Conservation (phyloP, 2,113 vertebrate genomes). For the Clinocottus analis region DNA sequence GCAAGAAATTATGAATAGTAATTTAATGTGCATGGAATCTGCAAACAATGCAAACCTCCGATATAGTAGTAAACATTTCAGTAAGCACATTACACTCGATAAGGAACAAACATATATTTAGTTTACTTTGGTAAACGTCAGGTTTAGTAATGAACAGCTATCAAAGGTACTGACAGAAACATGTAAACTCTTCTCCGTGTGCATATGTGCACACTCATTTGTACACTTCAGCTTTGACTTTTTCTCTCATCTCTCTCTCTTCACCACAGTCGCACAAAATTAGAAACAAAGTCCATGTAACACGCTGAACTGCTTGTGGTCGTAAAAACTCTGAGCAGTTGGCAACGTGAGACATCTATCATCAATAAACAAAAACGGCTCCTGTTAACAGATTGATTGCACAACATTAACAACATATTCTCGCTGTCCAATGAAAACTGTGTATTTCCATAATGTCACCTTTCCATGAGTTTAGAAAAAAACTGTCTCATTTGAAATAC, state of each 20-base stretch:
- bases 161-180: conserved; percentile 1
- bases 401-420: not conserved
- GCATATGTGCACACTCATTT: not conserved
- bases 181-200: conserved; percentile 21
- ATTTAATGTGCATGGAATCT: conserved; percentile 13
- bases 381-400: conserved; percentile 45
- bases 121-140: not conserved
- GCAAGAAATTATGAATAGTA: not conserved
- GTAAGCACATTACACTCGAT: not conserved
- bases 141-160: conserved; percentile 14
- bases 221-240: not conserved
- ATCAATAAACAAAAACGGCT: conserved; percentile 33
- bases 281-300: not conserved
- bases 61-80: not conserved
- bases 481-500: not conserved
- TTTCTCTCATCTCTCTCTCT: conserved; percentile 15
- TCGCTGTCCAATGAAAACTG: not conserved
- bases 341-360: conserved; percentile 25
- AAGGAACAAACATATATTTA: conserved; percentile 11
- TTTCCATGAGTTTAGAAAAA: not conserved
- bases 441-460: conserved; percentile 1
- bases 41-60: conserved; percentile 14
- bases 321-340: conserved; percentile 9
- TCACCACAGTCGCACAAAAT: conserved; percentile 34
- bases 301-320: not conserved